phyloP scores from a whole-genome alignment of 2,888 invertebrate genomes.

The Alviniconcha strummeri region DNA sequence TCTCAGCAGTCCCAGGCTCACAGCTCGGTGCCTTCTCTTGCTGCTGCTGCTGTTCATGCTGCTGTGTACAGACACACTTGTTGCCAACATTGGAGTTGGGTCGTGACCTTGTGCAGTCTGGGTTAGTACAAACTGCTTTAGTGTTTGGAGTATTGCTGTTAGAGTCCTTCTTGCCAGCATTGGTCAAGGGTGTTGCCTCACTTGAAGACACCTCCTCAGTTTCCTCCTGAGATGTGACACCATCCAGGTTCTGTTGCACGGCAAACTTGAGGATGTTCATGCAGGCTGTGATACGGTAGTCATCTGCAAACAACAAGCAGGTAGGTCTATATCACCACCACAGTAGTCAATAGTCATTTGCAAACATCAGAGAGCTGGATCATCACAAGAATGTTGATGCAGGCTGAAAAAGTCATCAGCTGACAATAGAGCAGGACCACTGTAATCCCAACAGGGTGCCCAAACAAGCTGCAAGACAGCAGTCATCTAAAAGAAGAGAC shows the following conservation, averaged over 20 bases:
- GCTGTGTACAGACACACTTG: conserved; percentile 55
- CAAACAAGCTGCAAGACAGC: too few species aligned
- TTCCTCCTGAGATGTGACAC: not conserved
- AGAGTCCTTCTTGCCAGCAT: not conserved
- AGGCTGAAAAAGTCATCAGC: too few species aligned
- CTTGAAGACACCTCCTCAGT: not conserved
- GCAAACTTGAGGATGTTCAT: conserved; percentile 88
- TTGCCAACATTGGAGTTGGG: conserved; percentile 53
- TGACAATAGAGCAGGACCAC: too few species aligned
- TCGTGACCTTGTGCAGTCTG: conserved; percentile 59
- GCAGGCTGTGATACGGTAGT: conserved; percentile 92
- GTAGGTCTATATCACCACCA: too few species aligned
- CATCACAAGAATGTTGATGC: too few species aligned
- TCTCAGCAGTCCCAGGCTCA: conserved; percentile 27
- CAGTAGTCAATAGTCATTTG: too few species aligned
- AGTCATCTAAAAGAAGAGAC: too few species aligned
- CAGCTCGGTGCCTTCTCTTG: conserved; percentile 42
- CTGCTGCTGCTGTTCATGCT: conserved; percentile 36
- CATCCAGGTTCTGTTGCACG: conserved; percentile 69
- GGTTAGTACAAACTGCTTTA: conserved; percentile 55
- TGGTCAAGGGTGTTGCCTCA: not conserved
- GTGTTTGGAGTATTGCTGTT: not conserved
- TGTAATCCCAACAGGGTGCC: too few species aligned
- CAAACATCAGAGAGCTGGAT: too few species aligned
- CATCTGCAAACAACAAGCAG: conserved; percentile 77